These are phyloP conservation scores for Salvelinus fontinalis DNA, from an alignment of 2,113 vertebrate genomes.

Conservation along the genomic window DNA sequence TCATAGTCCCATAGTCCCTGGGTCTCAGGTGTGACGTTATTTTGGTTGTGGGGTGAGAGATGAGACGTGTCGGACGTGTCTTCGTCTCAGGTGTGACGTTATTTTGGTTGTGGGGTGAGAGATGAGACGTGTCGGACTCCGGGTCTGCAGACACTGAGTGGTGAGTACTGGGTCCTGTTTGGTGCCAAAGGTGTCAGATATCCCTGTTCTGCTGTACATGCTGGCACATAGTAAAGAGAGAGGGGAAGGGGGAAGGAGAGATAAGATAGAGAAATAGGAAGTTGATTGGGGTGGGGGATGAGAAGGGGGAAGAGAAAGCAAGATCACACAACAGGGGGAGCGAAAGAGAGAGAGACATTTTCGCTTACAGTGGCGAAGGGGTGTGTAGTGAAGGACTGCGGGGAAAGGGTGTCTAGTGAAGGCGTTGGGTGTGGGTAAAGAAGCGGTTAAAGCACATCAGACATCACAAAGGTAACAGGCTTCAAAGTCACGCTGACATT, in stretches of 20 bases:
- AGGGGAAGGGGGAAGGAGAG: conserved; percentile 28
- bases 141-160: conserved; percentile 10
- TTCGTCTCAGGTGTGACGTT: conserved; percentile 57
- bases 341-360: background rate
- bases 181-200: background rate
- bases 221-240: background rate
- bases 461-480: conserved; percentile 60
- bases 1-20: conserved; percentile 46
- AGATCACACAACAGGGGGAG: background rate
- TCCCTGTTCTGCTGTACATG: background rate
- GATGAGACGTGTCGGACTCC: conserved; percentile 30
- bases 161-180: background rate
- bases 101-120: conserved; percentile 42
- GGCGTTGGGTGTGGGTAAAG: conserved; percentile 52
- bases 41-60: conserved; percentile 40
- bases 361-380: too few relatives aligned
- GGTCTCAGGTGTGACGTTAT: conserved; percentile 56
- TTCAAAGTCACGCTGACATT: conserved; percentile 70
- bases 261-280: conserved; percentile 52
- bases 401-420: background rate
- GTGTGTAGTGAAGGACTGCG: background rate
- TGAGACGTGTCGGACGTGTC: conserved; percentile 31
- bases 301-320: background rate
- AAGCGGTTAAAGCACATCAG: conserved; percentile 66
- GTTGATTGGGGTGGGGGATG: conserved; percentile 21